These are phyloP conservation scores for Nesidiocoris tenuis DNA, from an alignment of 2,888 invertebrate genomes.

Conservation along the genomic window DNA sequence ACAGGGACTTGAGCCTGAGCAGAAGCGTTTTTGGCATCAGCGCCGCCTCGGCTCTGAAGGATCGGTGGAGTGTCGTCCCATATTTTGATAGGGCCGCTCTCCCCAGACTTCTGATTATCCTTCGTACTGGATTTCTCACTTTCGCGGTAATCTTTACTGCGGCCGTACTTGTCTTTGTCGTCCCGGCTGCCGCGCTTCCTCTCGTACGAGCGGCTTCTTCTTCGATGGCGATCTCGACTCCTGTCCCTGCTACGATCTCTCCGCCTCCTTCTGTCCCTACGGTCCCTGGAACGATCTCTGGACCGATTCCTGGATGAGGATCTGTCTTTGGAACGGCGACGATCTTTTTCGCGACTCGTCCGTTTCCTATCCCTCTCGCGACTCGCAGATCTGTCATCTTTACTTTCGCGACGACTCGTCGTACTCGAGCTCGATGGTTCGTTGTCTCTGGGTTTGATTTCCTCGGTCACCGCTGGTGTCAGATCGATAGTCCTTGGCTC, in stretches of 20 bases:
- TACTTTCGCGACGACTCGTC: constrained; percentile 40
- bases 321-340: constrained; percentile 49
- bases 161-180: constrained; percentile 42
- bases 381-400: constrained; percentile 2
- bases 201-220: constrained; percentile 53
- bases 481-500: constrained; percentile 56
- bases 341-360: constrained; percentile 54
- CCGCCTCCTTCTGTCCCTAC: constrained; percentile 57
- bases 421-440: constrained; percentile 50
- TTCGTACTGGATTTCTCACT: not conserved
- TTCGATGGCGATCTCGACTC: constrained; percentile 54
- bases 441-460: constrained; percentile 57
- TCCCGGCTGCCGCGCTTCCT: constrained; percentile 48
- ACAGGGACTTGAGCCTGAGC: not conserved
- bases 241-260: constrained; percentile 56
- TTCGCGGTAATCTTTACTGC: constrained; percentile 1
- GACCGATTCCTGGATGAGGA: constrained; percentile 46
- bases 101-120: not conserved
- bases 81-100: not conserved
- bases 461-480: constrained; percentile 54
- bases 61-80: not conserved
- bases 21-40: not conserved
- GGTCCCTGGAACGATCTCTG: constrained; percentile 52
- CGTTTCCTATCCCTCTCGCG: constrained; percentile 53
- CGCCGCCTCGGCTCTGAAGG: not conserved